Conservation (phyloP, 2,113 vertebrate species). For the Dolichotis patagonum region DNA sequence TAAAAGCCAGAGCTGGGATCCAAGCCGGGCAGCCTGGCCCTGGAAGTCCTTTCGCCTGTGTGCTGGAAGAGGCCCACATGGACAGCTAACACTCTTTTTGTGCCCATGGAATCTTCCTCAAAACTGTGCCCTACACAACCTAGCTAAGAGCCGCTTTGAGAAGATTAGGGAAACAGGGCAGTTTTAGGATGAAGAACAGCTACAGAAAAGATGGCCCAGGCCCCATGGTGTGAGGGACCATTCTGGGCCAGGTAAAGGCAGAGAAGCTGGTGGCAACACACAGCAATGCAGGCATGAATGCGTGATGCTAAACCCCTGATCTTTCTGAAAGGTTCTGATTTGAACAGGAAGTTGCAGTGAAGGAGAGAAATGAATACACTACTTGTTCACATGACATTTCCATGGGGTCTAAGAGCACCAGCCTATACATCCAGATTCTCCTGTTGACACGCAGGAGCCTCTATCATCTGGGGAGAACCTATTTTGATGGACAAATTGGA, state of each 20-base stretch:
- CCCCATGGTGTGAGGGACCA: rapidly evolving
- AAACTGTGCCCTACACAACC: too few relatives aligned
- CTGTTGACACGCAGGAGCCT: too few relatives aligned
- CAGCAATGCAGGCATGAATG: rapidly evolving
- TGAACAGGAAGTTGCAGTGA: not conserved
- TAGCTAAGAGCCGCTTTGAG: not conserved
- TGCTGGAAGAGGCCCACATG: rapidly evolving
- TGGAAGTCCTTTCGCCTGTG: rapidly evolving
- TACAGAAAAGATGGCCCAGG: not conserved
- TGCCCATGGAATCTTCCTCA: not conserved
- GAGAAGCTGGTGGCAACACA: too few relatives aligned
- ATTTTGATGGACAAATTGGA: not conserved
- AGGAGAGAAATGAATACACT: not conserved
- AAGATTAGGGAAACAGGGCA: not conserved
- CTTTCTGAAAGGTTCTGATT: not conserved
- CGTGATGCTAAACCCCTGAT: not conserved
- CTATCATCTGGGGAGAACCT: not conserved
- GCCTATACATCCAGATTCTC: not conserved
- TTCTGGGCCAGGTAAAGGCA: not conserved
- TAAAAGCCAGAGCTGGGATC: not conserved
- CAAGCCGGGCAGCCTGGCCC: not conserved
- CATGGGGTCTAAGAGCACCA: not conserved
- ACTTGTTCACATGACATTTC: not conserved
- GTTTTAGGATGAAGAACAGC: not conserved
- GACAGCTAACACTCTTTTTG: rapidly evolving